Evolutionary conservation across 2,113 vertebrate species (phyloP), one percentile per base, ranked within the genome.

Genomic region (Stegastes partitus): DNA sequence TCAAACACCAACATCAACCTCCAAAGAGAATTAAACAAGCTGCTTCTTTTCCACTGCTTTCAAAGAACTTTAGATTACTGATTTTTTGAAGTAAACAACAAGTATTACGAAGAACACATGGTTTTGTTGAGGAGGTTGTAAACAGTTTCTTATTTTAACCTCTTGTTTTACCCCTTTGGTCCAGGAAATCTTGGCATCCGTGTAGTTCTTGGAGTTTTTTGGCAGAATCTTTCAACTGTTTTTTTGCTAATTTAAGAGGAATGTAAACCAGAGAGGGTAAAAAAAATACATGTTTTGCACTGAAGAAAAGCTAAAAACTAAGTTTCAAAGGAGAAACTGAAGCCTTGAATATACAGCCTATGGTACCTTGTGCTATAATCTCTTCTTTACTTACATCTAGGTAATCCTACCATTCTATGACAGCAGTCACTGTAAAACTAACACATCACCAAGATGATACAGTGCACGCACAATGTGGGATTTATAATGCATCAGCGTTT

Each of bases 1-100:
- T 92, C 79, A 90, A 87, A 84, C 42, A 18, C 42, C 2, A 39
- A 79, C 84, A 82, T 84, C 57, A 87, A 83, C 67, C 67, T 81
- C 31, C 4, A 8, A 31, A 47, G 31, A 79, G n/a, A 74, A 77
- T 79, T 64, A 57, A 85, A 82, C n/a, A 25, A 26, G 55, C 44
- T 28, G 19, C 67, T 68, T 56, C 28, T 58, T 75, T 68, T 74
- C 22, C n/a, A 25, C 11, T n/a, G 22, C 42, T 74, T 82, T 63
- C 21, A 61, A 62, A 47, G 8, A 75, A 74, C 54, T 68, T 65
- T 26, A 57, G 42, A 82, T 78, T 53, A 21, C 4, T 18, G 12
- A 49, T 78, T 70, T n/a, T 64, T 18, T 15, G 14, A 53, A 51
- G 68, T 51, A 10, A 79, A 68, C 37, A 39, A 39, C 54, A 42